Conservation (phyloP, 2,113 vertebrate genomes). For the Entelurus aequoreus region DNA sequence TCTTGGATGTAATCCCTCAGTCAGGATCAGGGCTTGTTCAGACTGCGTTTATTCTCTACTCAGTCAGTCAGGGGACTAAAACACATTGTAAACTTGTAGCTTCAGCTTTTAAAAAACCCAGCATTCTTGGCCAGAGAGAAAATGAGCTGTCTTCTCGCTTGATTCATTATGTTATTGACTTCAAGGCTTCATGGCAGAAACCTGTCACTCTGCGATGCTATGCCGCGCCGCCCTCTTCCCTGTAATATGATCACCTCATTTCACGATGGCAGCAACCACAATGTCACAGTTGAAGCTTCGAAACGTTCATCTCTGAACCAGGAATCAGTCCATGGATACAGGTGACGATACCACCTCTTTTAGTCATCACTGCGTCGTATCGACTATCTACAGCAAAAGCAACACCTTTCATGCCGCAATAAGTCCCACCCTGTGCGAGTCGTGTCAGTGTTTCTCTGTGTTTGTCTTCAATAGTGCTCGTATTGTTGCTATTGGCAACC, state of each 20-base stretch:
- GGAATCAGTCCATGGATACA: too few relatives aligned
- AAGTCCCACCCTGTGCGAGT: conserved; percentile 7
- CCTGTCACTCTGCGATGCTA: not conserved
- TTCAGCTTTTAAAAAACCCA: not conserved
- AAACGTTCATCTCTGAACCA: not conserved
- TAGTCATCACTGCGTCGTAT: not conserved
- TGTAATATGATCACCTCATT: not conserved
- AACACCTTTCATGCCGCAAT: not conserved
- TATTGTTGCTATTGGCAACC: conserved; percentile 69
- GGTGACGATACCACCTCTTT: too few relatives aligned
- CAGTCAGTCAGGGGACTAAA: not conserved
- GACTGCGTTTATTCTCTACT: not conserved
- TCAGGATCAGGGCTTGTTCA: conserved; percentile 7
- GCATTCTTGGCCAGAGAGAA: not conserved
- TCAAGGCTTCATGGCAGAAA: not conserved
- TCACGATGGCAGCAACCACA: not conserved
- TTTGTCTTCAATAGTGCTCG: conserved; percentile 59
- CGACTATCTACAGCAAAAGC: not conserved
- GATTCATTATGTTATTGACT: not conserved
- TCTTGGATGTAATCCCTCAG: conserved; percentile 21
- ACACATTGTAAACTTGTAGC: not conserved
- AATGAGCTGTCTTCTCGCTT: too few relatives aligned
- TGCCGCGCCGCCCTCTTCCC: not conserved
- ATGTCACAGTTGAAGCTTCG: not conserved
- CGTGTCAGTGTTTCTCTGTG: conserved; percentile 24